Percentiles rank a stretch among this genome's conserved stretches.
These are phyloP conservation scores for Drosophila miranda DNA, from an alignment of 1,140 invertebrate genomes.

Conservation along the genomic window DNA sequence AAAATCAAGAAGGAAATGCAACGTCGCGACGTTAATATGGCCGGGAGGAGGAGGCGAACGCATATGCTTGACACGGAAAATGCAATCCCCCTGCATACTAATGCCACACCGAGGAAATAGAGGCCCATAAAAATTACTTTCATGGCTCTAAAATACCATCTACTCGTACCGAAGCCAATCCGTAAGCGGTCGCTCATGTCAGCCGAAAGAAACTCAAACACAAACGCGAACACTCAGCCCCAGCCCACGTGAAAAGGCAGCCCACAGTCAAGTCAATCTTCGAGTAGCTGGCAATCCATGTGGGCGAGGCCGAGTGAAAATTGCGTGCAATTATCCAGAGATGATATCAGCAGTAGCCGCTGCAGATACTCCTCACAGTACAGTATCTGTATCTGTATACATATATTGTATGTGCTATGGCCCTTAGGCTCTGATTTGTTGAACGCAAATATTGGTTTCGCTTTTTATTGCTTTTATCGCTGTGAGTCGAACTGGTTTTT, in stretches of 20 bases:
- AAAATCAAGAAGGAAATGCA: constrained; percentile 68
- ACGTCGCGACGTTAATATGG: constrained; percentile 1
- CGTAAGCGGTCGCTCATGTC: constrained; percentile 5
- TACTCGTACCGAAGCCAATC: constrained; percentile 15
- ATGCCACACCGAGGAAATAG: constrained; percentile 55
- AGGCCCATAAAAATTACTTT: constrained; percentile 63
- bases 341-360: constrained; percentile 58
- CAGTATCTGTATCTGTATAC: neutral
- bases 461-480: constrained; percentile 32
- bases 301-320: constrained; percentile 64
- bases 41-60: too few species aligned
- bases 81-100: constrained; percentile 63
- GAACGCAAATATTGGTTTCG: constrained; percentile 5
- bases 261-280: constrained; percentile 24
- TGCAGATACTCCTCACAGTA: constrained; percentile 4
- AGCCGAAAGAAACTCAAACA: constrained; percentile 9
- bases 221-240: constrained; percentile 1
- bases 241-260: constrained; percentile 1
- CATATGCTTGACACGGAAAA: constrained; percentile 76
- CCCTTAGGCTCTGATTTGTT: constrained; percentile 19
- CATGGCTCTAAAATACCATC: constrained; percentile 43
- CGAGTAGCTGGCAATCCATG: constrained; percentile 32
- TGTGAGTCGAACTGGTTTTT: constrained; percentile 50
- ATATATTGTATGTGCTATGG: constrained; percentile 3
- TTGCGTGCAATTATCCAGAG: constrained; percentile 74